Percentiles rank a stretch among this genome's conserved stretches.
phyloP scores from a whole-genome alignment of 1,140 invertebrate genomes.

The Homarus americanus region DNA sequence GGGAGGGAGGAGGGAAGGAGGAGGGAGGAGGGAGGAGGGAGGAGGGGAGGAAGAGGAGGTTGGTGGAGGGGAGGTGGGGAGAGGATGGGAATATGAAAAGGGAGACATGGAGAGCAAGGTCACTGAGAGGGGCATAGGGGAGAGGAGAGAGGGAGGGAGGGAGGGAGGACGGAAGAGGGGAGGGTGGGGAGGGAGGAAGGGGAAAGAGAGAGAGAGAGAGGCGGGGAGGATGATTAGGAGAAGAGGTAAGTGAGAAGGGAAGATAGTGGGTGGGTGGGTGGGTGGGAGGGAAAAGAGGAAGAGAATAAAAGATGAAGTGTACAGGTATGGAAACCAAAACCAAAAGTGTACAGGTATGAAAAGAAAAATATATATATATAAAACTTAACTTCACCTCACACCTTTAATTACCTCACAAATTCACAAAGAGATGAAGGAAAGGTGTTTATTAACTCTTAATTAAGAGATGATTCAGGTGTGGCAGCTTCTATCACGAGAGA shows the following conservation, averaged over 20 bases:
- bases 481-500: too few species aligned
- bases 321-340: too few species aligned
- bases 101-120: not conserved
- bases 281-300: not conserved
- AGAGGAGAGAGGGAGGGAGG: not conserved
- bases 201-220: not conserved
- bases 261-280: not conserved
- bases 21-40: not conserved
- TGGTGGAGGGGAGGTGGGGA: not conserved
- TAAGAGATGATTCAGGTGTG: too few species aligned
- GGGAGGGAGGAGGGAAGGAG: not conserved
- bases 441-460: too few species aligned
- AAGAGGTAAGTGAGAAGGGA: not conserved
- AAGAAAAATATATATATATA: too few species aligned
- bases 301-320: too few species aligned
- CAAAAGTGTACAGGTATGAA: too few species aligned
- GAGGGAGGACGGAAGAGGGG: not conserved
- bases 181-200: not conserved
- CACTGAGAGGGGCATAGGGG: not conserved
- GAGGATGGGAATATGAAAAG: not conserved
- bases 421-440: too few species aligned
- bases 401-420: too few species aligned
- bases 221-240: not conserved
- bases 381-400: too few species aligned
- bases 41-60: not conserved